Base-by-base conservation (phyloP, 2,888 invertebrate species). In the Ochropleura plecta region DNA sequence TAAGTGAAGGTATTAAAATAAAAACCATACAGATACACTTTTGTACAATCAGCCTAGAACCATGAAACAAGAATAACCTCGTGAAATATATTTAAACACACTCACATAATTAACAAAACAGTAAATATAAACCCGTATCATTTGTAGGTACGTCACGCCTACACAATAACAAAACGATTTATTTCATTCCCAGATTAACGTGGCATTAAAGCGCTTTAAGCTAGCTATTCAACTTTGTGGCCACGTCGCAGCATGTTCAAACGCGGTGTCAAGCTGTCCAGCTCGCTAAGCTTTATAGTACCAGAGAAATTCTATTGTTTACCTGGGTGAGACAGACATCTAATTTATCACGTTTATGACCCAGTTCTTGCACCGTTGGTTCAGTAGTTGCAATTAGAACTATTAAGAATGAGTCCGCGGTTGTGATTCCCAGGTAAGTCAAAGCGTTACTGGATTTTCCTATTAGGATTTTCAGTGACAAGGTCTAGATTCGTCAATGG, bases 151-250 rank as follows among this genome's bases (percentile, higher is more conserved):
- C 48, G n/a, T 53, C n/a, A 48, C 48, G 48, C 59, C 42, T 59
- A 59, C 42, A 48, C 44, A 65, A 73, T 44, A 44, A 53, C 72
- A 8, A 66, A 62, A 60, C 49, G 8, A n/a, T 62, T 66, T 66
- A 62, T 65, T 55, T 60, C 16, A 73, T 20, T 65, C 49, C 16
- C 44, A 63, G 40, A 78, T 66, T 49, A 73, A 57, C 12, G 18
- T 68, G 6, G 63, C 10, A 70, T 16, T 57, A 81, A 60, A 65
- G 49, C 51, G 65, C 42, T 81, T 81, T 10, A n/a, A 42, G 30
- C 53, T 69, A 18, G 5, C 30, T 55, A n/a, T 18, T 60, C 8
- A 67, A 12, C 64, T 55, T 46, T 70, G 40, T 62, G 30, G 81
- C 16, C 30, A 60, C 53, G 49, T 67, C 49, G 59, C n/a, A 46